Evolutionary conservation across 2,888 invertebrate species (phyloP).

Genomic region (Aphidoletes aphidimyza): DNA sequence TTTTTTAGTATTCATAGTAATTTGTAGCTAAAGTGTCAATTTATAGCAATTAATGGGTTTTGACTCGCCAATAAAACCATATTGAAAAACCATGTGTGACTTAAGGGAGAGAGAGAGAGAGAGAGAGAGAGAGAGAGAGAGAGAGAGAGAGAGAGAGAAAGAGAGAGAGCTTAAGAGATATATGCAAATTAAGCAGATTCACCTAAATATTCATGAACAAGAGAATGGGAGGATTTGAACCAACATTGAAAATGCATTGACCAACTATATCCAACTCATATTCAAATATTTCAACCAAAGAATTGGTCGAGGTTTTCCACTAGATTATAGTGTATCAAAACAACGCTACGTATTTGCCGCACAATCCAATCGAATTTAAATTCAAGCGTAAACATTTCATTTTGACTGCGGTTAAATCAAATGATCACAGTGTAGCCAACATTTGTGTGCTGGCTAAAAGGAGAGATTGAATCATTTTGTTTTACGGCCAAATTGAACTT

Average conservation of each 20-base stretch:
- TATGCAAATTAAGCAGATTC: too few relatives aligned
- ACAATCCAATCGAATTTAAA: background rate
- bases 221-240: too few relatives aligned
- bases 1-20: background rate
- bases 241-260: background rate
- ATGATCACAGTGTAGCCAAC: too few relatives aligned
- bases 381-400: background rate
- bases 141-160: background rate
- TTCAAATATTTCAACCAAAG: slow-evolving; percentile 34
- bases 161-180: background rate
- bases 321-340: background rate
- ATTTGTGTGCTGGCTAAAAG: too few relatives aligned
- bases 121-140: background rate
- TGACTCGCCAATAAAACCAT: background rate
- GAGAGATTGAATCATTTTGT: too few relatives aligned
- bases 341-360: too few relatives aligned
- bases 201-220: too few relatives aligned
- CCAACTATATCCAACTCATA: background rate
- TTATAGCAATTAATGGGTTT: slow-evolving; percentile 16
- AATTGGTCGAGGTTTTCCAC: slow-evolving; percentile 21
- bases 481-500: background rate
- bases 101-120: background rate
- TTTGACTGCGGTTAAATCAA: background rate
- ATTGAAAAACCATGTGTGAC: slow-evolving; percentile 19
- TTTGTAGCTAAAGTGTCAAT: background rate